Evolutionary conservation across 2,797 vertebrate genomes (phyloP), one percentile per base, ranked within the genome.

Genomic region (Urosaurus nigricauda): DNA sequence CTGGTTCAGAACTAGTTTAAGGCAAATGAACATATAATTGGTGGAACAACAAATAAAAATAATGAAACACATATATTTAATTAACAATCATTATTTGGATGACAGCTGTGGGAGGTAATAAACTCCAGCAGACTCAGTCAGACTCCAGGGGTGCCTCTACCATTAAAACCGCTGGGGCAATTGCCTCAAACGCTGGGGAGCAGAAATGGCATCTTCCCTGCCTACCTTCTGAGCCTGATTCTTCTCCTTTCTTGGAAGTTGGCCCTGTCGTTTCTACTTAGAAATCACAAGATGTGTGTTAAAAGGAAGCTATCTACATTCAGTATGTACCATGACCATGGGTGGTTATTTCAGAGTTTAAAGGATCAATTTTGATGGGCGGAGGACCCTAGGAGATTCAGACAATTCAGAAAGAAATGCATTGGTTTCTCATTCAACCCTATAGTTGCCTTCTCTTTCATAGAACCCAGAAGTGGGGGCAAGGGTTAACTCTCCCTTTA

Each of bases 1-100:
- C n/a, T 73, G 71, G 12, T 73, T 73, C 71, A 73, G 71, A 73
- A 73, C n/a, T 73, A 73, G n/a, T 73, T 73, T 73, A 19, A 73
- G 13, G 13, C 71, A 73, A 35, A 17, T 73, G n/a, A 37, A 73
- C 68, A 73, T 71, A 35, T 35, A 71, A n/a, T 73, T 35, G n/a
- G n/a, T 73, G 16, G n/a, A 73, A 16, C n/a, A 73, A 73, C n/a
- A 73, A 73, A 37, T 35, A n/a, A 37, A 19, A 17, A 37, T n/a
- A 73, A 73, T 73, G 71, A 73, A 73, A 37, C 35, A 35, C n/a
- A 73, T 19, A 35, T 58, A 35, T 35, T 35, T 19, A 73, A 35
- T 73, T 17, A 73, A 70, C 68, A 32, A 70, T 71, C 70, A n/a
- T 16, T 71, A n/a, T 5, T 71, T 71, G n/a, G 12, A 13, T 35